Conservation (phyloP, 2,888 invertebrate species). For the Therioaphis trifolii region DNA sequence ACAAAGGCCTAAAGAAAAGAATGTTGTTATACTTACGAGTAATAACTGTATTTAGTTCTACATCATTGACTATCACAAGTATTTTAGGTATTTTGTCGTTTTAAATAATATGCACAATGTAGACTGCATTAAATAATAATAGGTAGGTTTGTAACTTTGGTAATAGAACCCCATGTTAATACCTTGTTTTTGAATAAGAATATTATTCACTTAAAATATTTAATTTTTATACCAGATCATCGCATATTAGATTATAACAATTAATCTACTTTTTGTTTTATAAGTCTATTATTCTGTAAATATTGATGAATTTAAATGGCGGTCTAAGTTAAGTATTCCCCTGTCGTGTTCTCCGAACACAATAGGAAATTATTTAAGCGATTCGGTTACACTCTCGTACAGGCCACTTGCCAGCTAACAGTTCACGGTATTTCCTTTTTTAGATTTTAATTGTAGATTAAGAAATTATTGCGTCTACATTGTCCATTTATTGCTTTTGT, state of each 20-base stretch:
- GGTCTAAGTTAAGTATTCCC: background rate
- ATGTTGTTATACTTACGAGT: background rate
- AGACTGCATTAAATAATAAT: background rate
- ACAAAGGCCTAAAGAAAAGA: background rate
- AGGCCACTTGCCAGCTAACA: background rate
- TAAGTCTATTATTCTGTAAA: background rate
- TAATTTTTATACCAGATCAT: too few species aligned
- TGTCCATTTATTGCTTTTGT: background rate
- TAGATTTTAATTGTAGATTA: background rate
- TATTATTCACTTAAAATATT: too few species aligned
- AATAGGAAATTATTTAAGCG: background rate
- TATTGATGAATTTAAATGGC: background rate
- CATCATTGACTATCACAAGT: background rate
- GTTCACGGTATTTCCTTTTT: background rate
- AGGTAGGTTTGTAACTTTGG: background rate
- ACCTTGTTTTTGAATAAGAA: too few species aligned
- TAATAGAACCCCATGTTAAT: too few species aligned
- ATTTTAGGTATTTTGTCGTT: background rate
- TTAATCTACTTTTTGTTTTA: too few species aligned
- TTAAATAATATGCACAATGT: conserved; percentile 5
- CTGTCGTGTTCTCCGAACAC: background rate
- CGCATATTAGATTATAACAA: too few species aligned
- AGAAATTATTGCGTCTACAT: background rate
- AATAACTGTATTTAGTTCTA: conserved; percentile 32
- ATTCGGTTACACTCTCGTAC: background rate